Base-by-base conservation (phyloP, 2,888 invertebrate genomes). In the Halictus ligatus region DNA sequence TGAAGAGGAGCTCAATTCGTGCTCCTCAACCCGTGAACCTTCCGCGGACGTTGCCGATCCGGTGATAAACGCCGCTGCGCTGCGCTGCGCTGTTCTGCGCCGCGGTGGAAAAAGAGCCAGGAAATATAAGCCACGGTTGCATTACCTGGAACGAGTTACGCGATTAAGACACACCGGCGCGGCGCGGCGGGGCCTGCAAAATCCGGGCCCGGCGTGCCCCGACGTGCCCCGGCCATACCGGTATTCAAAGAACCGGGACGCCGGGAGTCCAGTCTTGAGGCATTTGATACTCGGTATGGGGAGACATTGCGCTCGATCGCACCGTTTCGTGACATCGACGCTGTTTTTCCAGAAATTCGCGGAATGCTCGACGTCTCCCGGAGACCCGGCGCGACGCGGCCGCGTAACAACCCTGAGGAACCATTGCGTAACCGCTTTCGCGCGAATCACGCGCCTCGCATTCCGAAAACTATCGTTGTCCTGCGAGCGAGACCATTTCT, bases 191-290 rank as follows among this genome's bases (percentile, higher is more conserved):
- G 8, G 64, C 29, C 64, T 64, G 87, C n/a, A 89, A 90, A 89
- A 84, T 85, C 85, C 82, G 71, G 75, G 84, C 86, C 79, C 60
- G 60, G 6, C 25, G 60, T 25, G 60, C n/a, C 58, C 80, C 73
- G 74, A 81, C 86, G 83, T 83, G 84, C 83, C 81, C 84, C 89
- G 84, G 83, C 80, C 85, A 79, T 87, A 84, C 78, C 64, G 84
- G 85, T 84, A 88, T 90, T 89, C 85, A 84, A 84, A 90, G 85
- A 88, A 86, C 81, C 85, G 84, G 82, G 86, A 83, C 80, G 69
- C 71, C 35, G 35, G 35, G 78, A 86, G 81, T 80, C 76, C 77
- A 73, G 84, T 85, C 81, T 82, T 74, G 10, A 84, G 85, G 84
- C 82, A 90, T 90, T 90, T 87, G 83, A 77, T 88, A 79, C 82